Base-by-base conservation (phyloP, 2,797 vertebrate species). In the Aplochiton taeniatus region DNA sequence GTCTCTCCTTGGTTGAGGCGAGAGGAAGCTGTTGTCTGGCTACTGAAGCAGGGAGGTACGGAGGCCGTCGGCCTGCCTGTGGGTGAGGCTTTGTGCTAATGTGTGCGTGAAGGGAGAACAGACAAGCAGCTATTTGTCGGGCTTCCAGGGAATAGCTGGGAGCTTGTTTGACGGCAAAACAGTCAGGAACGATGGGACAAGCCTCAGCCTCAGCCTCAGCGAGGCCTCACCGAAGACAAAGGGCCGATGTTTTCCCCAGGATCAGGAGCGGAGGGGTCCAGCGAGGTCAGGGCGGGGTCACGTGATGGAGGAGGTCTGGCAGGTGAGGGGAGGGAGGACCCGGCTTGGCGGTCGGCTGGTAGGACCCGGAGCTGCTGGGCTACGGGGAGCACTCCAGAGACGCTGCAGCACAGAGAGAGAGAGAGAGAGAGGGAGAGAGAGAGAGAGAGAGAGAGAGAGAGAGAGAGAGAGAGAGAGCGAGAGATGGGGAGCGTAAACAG, bases 361-460 rank as follows among this genome's bases (percentile, higher is more conserved):
- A 52, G 43, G 55, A 73, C 53, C 75, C 31, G 69, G 70, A 82
- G 67, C 41, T 10, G 61, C 69, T 81, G 80, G 84, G 88, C 66
- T 89, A 91, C 0, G 91, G 90, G 52, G 83, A 80, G 79, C 89
- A 91, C 87, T 93, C 92, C 89, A 93, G 82, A 57, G 92, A 93
- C n/a, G 89, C 91, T 93, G 87, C 66, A 77, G 72, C 64, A 74
- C 12, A 74, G 55, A 69, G 3, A 66, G 41, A 66, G 49, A 69
- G 46, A 51, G 20, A n/a, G 53, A 70, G 52, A 46, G 50, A 13
- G 20, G 11, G 17, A 14, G 45, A 11, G 48, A 61, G n/a, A 70
- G 18, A 59, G 11, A 46, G 16, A 58, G 11, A 13, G 31, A 18
- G 18, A 11, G 31, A 13, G 11, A 66, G 49, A 44, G 59, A 46